These are phyloP conservation scores for Stichopus horrens DNA, from an alignment of 53 echinoderm and acorn worm species.

Conservation along the genomic window DNA sequence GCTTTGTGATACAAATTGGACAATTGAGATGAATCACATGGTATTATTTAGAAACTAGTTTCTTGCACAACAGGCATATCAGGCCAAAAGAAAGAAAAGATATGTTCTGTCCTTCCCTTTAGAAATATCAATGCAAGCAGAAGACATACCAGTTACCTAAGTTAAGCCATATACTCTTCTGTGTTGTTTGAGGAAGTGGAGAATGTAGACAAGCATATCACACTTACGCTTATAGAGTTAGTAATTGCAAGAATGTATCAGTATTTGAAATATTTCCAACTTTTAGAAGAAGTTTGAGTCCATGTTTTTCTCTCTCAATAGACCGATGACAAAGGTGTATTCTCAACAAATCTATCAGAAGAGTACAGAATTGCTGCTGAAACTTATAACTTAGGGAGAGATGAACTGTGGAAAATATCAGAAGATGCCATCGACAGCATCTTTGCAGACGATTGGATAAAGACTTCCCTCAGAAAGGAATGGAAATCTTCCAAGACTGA, in stretches of 20 bases:
- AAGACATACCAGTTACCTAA: too few relatives aligned
- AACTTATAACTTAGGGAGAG: conserved; percentile 62
- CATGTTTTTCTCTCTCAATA: conserved; percentile 13
- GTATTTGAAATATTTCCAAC: background rate
- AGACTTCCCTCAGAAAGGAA: background rate
- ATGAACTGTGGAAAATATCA: conserved; percentile 74
- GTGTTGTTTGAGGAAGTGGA: background rate
- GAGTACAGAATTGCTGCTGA: conserved; percentile 82
- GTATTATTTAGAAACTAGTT: too few relatives aligned
- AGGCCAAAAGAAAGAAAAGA: too few relatives aligned
- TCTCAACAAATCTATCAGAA: conserved; percentile 71
- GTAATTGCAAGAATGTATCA: background rate
- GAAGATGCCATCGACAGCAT: conserved; percentile 65
- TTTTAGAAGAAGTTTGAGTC: background rate
- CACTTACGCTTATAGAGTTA: background rate
- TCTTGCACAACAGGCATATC: too few relatives aligned
- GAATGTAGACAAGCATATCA: background rate
- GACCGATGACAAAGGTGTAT: conserved; percentile 98
- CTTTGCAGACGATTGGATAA: conserved; percentile 56
- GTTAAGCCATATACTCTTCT: background rate
- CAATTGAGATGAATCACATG: too few relatives aligned
- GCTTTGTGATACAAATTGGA: too few relatives aligned
- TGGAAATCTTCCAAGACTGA: conserved; percentile 9
- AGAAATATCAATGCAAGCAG: too few relatives aligned
- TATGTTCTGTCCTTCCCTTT: too few relatives aligned